Conservation (phyloP, 2,888 invertebrate genomes). For the Hyalella azteca region DNA sequence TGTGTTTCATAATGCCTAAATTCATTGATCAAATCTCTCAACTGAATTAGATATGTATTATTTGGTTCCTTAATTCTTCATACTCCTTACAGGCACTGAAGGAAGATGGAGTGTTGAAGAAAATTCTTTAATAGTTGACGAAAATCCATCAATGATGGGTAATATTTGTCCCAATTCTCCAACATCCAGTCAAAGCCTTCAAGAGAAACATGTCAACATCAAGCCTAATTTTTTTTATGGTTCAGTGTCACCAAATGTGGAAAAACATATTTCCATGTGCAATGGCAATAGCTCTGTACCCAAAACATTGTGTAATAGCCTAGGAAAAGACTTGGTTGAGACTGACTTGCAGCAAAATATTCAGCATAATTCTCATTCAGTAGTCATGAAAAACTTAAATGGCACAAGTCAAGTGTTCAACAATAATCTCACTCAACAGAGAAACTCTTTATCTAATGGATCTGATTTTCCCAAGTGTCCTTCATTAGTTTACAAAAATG, state of each 20-base stretch:
- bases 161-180: not conserved
- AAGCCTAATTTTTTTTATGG: not conserved
- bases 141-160: not conserved
- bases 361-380: not conserved
- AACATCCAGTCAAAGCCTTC: not conserved
- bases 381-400: not conserved
- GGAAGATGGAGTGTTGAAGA: slow-evolving; percentile 37
- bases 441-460: slow-evolving; percentile 5
- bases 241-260: not conserved
- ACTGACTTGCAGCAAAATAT: not conserved
- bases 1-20: not conserved
- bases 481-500: slow-evolving; percentile 54
- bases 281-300: not conserved
- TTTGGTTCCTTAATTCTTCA: not conserved
- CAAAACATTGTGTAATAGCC: not conserved
- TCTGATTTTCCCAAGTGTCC: slow-evolving; percentile 32
- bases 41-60: not conserved
- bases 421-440: not conserved
- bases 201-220: not conserved
- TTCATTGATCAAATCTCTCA: not conserved
- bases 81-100: not conserved
- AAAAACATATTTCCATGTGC: not conserved
- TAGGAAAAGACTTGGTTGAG: not conserved
- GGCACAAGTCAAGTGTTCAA: not conserved
- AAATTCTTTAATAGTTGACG: slow-evolving; percentile 27